These are phyloP conservation scores for Phoebastria nigripes DNA, from an alignment of 2,797 vertebrate genomes.

Conservation along the genomic window DNA sequence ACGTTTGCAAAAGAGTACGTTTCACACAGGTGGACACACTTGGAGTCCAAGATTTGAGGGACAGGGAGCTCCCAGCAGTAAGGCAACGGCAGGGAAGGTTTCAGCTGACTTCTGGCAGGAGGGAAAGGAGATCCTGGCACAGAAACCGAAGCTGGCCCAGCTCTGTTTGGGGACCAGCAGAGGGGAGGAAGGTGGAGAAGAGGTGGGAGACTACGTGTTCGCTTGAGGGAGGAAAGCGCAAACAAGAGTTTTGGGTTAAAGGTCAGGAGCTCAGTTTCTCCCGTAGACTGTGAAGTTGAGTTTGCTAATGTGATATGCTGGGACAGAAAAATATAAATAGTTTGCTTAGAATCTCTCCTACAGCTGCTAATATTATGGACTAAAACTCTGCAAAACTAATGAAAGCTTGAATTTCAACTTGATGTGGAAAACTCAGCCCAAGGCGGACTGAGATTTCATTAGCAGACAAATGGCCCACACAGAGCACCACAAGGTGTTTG, in stretches of 20 bases:
- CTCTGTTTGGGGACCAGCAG: background rate
- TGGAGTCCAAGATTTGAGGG: background rate
- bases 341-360: background rate
- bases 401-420: background rate
- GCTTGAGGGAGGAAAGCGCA: background rate
- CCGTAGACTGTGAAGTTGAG: background rate
- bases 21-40: background rate
- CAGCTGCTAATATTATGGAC: background rate
- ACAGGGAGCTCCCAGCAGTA: background rate
- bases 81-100: background rate
- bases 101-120: background rate
- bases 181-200: background rate
- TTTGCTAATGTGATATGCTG: background rate
- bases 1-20: background rate
- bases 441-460: background rate
- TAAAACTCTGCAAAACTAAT: background rate
- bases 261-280: background rate
- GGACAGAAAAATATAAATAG: background rate
- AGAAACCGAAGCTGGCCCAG: background rate
- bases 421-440: background rate
- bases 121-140: background rate
- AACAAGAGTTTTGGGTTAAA: background rate
- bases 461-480: background rate
- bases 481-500: background rate
- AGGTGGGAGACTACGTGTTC: accelerated